Base-by-base conservation (phyloP, 1,140 invertebrate genomes). In the Homarus americanus region DNA sequence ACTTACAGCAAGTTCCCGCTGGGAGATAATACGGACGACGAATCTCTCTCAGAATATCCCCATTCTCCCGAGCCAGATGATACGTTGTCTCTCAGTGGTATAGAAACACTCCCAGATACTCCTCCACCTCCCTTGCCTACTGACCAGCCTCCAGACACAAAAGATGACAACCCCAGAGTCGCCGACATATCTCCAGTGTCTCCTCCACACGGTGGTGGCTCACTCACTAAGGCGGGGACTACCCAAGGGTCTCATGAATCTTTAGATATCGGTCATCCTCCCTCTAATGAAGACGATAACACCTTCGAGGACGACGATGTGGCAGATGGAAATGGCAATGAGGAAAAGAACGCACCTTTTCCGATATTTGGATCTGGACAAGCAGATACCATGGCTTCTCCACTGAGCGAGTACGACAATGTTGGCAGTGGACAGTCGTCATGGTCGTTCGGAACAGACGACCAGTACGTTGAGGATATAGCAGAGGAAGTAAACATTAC, bases 1-100 rank as follows among this genome's bases (percentile, higher is more conserved):
- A 92, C 69, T 2, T 75, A 92, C 53, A 90, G 69, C 38, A 90
- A 90, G 49, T 90, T 79, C 38, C 72, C 80, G 10, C 38, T 90
- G n/a, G 80, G 36, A 17, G 80, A 76, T 20, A 75, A 82, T n/a
- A 83, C 66, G 20, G 88, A 90, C 38, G 80, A 83, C 9, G 88
- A 90, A 28, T 90, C 88, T 7, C 69, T 82, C 32, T 10, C 12
- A 2, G 80, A 90, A 12, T 83, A 82, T 15, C 69, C 72, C 0
- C 20, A 44, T 24, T 75, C 88, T 34, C 69, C 69, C n/a, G 88
- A 90, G 15, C 63, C n/a, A 69, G 63, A 69, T 28, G 63, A 69
- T 69, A 69, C n/a, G 32, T 32, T 28, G 17, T 69, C 63, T 69
- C n/a, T 69, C 63, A 69, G n/a, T 24, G 63, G 9, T 32, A 32